phyloP scores from a whole-genome alignment of 2,113 vertebrate genomes.

The Phrynosoma platyrhinos region DNA sequence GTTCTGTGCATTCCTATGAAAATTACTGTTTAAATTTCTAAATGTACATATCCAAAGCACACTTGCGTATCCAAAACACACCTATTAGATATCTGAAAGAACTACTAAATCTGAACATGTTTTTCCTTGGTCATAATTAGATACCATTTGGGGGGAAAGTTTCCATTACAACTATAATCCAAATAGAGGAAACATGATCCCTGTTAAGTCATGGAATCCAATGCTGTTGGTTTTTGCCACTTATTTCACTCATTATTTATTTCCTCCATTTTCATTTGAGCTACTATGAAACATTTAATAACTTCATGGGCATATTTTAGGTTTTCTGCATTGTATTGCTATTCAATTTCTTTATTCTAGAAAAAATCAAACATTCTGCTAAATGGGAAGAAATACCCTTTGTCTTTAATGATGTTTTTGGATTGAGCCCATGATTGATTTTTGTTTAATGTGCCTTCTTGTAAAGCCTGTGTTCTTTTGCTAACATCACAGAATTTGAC shows the following conservation, averaged over 20 bases:
- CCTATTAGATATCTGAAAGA: neutral
- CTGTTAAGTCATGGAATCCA: neutral
- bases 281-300: slow-evolving; percentile 30
- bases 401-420: slow-evolving; percentile 58
- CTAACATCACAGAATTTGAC: slow-evolving; percentile 34
- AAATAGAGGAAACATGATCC: neutral
- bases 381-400: slow-evolving; percentile 2
- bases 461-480: neutral
- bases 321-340: slow-evolving; percentile 20
- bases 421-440: slow-evolving; percentile 42
- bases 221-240: neutral
- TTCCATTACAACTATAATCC: neutral
- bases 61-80: neutral
- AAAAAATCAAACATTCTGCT: slow-evolving; percentile 51
- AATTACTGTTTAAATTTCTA: neutral
- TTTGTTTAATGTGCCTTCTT: slow-evolving; percentile 53
- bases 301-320: slow-evolving; percentile 14
- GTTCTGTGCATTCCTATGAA: neutral
- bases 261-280: neutral
- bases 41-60: neutral
- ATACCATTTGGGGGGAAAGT: neutral
- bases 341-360: slow-evolving; percentile 28
- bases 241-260: neutral
- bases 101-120: neutral
- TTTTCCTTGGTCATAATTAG: neutral